Evolutionary conservation across 1,140 invertebrate genomes (phyloP).

Genomic region (Orussus abietinus): DNA sequence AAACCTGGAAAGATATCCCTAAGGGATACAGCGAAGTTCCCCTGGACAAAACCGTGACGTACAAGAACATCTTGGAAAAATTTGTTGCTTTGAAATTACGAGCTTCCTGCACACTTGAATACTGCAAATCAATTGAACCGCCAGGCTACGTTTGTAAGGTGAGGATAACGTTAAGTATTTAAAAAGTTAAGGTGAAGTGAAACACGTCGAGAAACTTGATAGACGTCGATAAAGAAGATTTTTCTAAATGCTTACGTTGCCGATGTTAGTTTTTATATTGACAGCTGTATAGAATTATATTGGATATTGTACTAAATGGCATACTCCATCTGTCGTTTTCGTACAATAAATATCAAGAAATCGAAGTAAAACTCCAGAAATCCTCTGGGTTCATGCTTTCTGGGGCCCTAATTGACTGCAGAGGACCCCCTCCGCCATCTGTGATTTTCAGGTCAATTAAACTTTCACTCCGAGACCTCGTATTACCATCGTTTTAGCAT

Average conservation of each 20-base stretch:
- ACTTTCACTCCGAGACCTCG: too few relatives aligned
- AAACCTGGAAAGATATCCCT: neutral
- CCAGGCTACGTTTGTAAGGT: slow-evolving; percentile 35
- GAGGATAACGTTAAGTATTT: slow-evolving; percentile 7
- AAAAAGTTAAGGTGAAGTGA: neutral
- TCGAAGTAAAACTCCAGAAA: too few relatives aligned
- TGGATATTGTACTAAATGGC: neutral
- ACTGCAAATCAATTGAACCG: slow-evolving; percentile 20
- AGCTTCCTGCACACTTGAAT: slow-evolving; percentile 30
- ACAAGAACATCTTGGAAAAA: slow-evolving; percentile 22
- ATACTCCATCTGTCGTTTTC: slow-evolving; percentile 7
- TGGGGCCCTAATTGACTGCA: too few relatives aligned
- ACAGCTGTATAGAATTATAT: neutral
- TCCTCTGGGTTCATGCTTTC: too few relatives aligned
- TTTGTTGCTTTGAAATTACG: slow-evolving; percentile 30
- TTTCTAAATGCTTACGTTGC: too few relatives aligned
- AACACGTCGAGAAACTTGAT: too few relatives aligned
- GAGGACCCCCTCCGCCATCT: too few relatives aligned
- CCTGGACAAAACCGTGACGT: slow-evolving; percentile 2
- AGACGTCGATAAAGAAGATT: too few relatives aligned
- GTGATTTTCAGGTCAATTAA: too few relatives aligned
- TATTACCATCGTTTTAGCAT: too few relatives aligned
- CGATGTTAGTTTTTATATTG: neutral
- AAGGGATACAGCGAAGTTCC: slow-evolving; percentile 14
- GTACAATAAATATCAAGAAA: slow-evolving; percentile 6